A percentile compares a stretch with the other conserved stretches of the same genome.
Conservation (phyloP, 2,888 invertebrate genomes). For the Erynnis tages region DNA sequence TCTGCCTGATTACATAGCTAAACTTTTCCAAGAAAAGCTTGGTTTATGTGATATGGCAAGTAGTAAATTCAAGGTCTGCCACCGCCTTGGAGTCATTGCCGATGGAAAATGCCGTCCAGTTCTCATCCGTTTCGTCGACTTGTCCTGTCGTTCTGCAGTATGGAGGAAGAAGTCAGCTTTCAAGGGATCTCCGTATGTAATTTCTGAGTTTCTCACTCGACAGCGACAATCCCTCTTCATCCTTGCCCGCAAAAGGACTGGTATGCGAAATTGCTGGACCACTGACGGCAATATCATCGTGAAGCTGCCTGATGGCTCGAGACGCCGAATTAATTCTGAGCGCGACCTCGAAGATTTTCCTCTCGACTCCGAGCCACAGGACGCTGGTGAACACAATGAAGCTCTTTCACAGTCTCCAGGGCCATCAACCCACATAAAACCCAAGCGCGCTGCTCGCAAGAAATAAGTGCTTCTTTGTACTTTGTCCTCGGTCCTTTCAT, state of each 20-base stretch:
- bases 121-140: background rate
- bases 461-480: background rate
- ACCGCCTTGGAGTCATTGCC: background rate
- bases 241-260: background rate
- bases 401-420: background rate
- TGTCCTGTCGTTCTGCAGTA: background rate
- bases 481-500: background rate
- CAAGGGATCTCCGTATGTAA: background rate
- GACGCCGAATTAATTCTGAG: background rate
- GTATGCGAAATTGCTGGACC: background rate
- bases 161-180: constrained; percentile 5
- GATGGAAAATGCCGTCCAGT: background rate
- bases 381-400: background rate
- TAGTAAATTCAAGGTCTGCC: background rate
- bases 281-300: background rate
- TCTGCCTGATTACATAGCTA: background rate
- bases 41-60: background rate
- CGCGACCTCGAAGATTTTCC: background rate
- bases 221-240: background rate
- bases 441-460: background rate
- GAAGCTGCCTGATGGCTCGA: background rate
- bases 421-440: background rate
- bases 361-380: no score
- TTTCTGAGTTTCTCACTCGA: background rate
- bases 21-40: constrained; percentile 2